Evolutionary conservation across 2,888 invertebrate genomes (phyloP), one percentile per base, ranked within the genome.

Genomic region (Drosophila prolongata): DNA sequence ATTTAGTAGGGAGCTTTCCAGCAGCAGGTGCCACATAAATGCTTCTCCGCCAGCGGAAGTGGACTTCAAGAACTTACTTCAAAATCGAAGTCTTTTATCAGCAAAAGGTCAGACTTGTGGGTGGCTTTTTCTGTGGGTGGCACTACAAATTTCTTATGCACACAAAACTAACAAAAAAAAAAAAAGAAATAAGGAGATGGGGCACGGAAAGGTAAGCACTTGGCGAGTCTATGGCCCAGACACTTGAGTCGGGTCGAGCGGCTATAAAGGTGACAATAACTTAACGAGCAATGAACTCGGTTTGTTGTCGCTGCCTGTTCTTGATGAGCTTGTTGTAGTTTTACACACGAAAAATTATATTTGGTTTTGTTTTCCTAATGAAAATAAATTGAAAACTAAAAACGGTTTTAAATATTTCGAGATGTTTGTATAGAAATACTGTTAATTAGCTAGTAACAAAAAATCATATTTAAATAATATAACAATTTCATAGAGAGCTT

Each of bases 181-280:
- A 46, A 53, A 43, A 43, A n/a, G n/a, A n/a, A 19, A 60, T 6
- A n/a, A 47, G 27, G 14, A 24, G 27, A 44, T 6, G 65, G 42
- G 50, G 42, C 55, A 60, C 52, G 64, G 19, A 52, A 76, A 75
- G 69, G 69, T 70, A 59, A 68, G 46, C 80, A 88, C 84, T 85
- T 87, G 80, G 80, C 77, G 77, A 79, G 90, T 90, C 90, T 89
- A 90, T 87, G 90, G 71, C 46, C 50, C 76, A 78, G 78, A 79
- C 78, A 84, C 80, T 84, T 77, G 69, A 71, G 71, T 74, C 71
- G 65, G 66, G 62, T 56, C 66, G 66, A 75, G 67, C 58, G 76
- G 72, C 82, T 65, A 77, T 82, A 88, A 89, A 90, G 89, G 89
- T 90, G 90, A 90, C 90, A 90, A 90, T 89, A 90, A 90, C 89